Evolutionary conservation across 2,113 vertebrate genomes (phyloP).

Genomic region (Thinocorus orbignyianus): DNA sequence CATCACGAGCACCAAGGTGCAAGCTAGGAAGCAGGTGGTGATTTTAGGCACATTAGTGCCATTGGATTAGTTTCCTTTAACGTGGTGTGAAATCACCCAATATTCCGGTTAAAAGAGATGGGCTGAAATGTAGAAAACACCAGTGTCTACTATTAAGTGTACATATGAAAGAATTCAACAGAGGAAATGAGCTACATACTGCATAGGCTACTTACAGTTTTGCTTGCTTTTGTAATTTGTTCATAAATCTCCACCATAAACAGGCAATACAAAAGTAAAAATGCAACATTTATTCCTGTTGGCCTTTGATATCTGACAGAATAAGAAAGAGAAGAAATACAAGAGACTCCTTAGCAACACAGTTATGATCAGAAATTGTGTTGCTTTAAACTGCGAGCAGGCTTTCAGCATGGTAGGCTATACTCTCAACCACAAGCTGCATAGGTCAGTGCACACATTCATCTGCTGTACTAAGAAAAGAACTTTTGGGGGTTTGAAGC

Average conservation of each 20-base stretch:
- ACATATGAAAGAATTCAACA: fast-evolving
- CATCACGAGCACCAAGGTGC: neutral
- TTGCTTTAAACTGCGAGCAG: neutral
- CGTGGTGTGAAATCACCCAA: neutral
- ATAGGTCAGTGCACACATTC: neutral
- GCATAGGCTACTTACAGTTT: neutral
- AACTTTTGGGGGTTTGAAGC: neutral
- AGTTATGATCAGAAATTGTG: conserved; percentile 20
- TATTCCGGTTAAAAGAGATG: neutral
- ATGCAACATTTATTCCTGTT: neutral
- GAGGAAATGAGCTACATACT: neutral
- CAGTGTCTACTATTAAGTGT: neutral
- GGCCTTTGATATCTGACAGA: neutral
- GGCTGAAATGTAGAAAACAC: neutral
- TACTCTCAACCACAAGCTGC: neutral
- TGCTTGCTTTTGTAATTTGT: neutral
- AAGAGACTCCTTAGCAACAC: neutral
- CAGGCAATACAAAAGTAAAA: neutral
- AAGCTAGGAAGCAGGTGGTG: neutral
- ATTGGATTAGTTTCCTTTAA: neutral
- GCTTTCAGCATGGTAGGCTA: conserved; percentile 6
- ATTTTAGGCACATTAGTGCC: neutral
- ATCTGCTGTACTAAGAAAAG: neutral
- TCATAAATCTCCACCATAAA: neutral
- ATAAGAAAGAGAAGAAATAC: neutral